Conservation (phyloP, 2,888 invertebrate genomes). For the Thera obeliscata region DNA sequence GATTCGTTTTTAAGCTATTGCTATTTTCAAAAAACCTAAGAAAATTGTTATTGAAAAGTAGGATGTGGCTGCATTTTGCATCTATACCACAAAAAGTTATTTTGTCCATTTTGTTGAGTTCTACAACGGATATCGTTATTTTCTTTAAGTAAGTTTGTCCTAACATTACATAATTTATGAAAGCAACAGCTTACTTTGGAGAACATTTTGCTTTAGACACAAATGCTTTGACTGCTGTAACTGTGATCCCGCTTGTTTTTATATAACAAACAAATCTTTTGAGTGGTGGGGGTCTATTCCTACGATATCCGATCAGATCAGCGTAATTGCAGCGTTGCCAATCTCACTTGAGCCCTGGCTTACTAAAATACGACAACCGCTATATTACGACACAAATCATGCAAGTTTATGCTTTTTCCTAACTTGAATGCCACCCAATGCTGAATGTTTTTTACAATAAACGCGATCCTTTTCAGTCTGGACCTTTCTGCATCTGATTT, state of each 20-base stretch:
- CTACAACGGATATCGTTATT: constrained; percentile 45
- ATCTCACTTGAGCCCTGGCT: constrained; percentile 59
- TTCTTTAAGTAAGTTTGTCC: constrained; percentile 49
- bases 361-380: neutral
- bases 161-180: constrained; percentile 57
- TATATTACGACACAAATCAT: neutral
- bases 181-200: constrained; percentile 74
- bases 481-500: too few relatives aligned
- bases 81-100: neutral
- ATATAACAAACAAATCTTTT: constrained; percentile 82
- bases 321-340: constrained; percentile 78
- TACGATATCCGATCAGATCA: constrained; percentile 80
- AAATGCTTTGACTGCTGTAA: constrained; percentile 76
- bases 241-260: constrained; percentile 77
- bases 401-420: too few relatives aligned
- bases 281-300: constrained; percentile 76
- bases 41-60: too few relatives aligned
- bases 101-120: constrained; percentile 10
- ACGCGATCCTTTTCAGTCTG: too few relatives aligned
- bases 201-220: constrained; percentile 79
- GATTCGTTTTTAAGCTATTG: too few relatives aligned
- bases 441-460: too few relatives aligned
- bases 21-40: too few relatives aligned
- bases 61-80: neutral
- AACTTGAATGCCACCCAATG: too few relatives aligned